These are phyloP conservation scores for Deilephila porcellus DNA, from an alignment of 2,888 invertebrate genomes.

Conservation along the genomic window DNA sequence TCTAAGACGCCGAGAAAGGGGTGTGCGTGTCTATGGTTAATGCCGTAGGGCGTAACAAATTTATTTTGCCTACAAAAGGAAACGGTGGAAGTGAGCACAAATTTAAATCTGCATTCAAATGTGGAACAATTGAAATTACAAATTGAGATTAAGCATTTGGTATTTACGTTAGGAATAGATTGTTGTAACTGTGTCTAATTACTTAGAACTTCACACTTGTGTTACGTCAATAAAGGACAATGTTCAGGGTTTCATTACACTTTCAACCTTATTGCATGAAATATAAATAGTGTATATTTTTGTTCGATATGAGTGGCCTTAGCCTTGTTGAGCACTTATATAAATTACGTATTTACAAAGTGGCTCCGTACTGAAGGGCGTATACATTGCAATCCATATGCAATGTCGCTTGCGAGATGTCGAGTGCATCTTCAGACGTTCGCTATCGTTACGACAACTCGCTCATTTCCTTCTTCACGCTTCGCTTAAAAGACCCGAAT, in stretches of 20 bases:
- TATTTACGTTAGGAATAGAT: background rate
- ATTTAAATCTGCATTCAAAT: conserved; percentile 26
- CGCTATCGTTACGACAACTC: background rate
- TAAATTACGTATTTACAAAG: background rate
- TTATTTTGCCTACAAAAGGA: conserved; percentile 29
- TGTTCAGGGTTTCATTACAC: background rate
- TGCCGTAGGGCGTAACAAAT: conserved; percentile 37
- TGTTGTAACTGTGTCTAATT: background rate
- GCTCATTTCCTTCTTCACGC: background rate
- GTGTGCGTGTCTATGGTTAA: conserved; percentile 40
- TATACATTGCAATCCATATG: background rate
- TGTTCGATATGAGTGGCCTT: background rate
- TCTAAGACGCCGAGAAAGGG: conserved; percentile 38
- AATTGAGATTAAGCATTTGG: conserved; percentile 19
- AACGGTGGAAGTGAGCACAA: conserved; percentile 22
- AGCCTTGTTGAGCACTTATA: background rate
- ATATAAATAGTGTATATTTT: background rate
- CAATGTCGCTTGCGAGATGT: background rate
- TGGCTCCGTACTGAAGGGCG: background rate
- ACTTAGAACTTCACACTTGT: background rate
- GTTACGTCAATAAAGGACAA: conserved; percentile 1
- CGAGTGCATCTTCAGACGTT: conserved; percentile 1
- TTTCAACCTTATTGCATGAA: conserved; percentile 1
- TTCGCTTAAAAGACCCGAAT: background rate
- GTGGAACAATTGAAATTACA: conserved; percentile 32